phyloP scores from a whole-genome alignment of 2,113 vertebrate species.

The Ailuropoda melanoleuca region DNA sequence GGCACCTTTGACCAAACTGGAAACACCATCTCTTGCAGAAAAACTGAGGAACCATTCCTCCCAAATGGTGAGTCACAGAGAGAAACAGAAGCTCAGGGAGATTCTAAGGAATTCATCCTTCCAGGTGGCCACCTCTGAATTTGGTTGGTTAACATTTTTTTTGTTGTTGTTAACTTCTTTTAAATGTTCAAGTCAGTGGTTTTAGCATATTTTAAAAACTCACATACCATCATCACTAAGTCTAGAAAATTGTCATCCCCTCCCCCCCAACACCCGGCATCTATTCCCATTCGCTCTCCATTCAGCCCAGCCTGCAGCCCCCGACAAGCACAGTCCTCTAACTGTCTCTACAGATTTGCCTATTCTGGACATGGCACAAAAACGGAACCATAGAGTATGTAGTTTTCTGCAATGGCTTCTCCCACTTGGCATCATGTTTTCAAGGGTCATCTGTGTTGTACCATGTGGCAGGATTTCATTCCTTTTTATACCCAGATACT shows the following conservation, averaged over 20 bases:
- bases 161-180: neutral
- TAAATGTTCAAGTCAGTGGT: neutral
- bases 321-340: too few relatives aligned
- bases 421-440: neutral
- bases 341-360: neutral
- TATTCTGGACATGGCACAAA: neutral
- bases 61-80: neutral
- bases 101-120: neutral
- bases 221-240: neutral
- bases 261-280: neutral
- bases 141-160: neutral
- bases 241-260: neutral
- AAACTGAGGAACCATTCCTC: neutral
- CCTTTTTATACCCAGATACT: neutral
- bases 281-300: neutral
- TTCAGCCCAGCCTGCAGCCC: neutral
- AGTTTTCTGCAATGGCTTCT: neutral
- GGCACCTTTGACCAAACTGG: neutral
- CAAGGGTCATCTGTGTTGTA: neutral
- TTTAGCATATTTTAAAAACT: slow-evolving; percentile 15
- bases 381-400: neutral
- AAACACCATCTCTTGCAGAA: neutral
- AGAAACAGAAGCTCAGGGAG: neutral
- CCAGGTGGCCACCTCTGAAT: neutral
- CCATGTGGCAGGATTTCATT: neutral